Base-by-base conservation (phyloP, 2,797 vertebrate genomes). In the Sebastolobus altivelis region DNA sequence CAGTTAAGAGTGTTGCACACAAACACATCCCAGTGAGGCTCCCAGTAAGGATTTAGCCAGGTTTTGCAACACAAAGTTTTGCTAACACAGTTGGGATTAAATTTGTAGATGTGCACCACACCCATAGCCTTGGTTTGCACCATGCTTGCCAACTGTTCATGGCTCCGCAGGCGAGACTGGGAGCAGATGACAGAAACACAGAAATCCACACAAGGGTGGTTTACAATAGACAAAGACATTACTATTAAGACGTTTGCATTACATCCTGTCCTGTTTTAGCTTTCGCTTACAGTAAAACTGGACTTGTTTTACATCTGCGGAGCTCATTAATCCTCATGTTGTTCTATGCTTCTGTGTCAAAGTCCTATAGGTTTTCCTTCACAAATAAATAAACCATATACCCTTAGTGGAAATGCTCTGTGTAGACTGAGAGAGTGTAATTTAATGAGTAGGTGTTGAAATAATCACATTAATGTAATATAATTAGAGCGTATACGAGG, bases 391-490 rank as follows among this genome's bases (percentile, higher is more conserved):
- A 80, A 70, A 62, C 71, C 69, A 27, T 60, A 60, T n/a, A 67
- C 25, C 13, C 54, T 67, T 20, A 60, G 43, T 82, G 61, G 72
- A 82, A 80, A 55, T 70, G 16, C 18, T 72, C 27, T 29, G 16
- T 72, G 59, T 20, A 74, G 56, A 25, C 56, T 25, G 35, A 74
- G 62, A 38, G 79, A 74, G 59, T 74, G 62, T 18, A 37, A 65
- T 79, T 82, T 90, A 92, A 92, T 91, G 88, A 90, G 78, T 65
- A 92, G 67, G 88, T 91, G 92, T 82, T 91, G 90, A 93, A 89
- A 92, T 87, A 85, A 89, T 92, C 65, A 83, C 60, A 87, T 84
- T 86, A 88, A 84, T 88, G 75, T 83, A 70, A 88, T 83, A 59
- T 91, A 85, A 89, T 91, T 90, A 86, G 68, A 58, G 46, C 5